Base-by-base conservation (phyloP, 2,888 invertebrate species). In the Lissocephala sabroskyi region DNA sequence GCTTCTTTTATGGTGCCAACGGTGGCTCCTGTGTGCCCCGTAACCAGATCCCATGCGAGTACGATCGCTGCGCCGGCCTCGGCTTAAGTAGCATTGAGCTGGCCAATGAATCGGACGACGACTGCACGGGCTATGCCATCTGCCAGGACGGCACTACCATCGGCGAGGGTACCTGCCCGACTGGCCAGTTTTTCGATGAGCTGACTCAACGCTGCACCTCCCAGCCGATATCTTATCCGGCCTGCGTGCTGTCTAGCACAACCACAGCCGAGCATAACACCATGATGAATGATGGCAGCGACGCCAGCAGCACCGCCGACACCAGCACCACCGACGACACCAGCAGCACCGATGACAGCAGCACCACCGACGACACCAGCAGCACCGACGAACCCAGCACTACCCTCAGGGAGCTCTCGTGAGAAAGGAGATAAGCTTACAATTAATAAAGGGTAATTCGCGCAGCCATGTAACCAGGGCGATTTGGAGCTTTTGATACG, bases 21-120 rank as follows among this genome's bases (percentile, higher is more conserved):
- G 77, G 70, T 1, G 83, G 83, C 0, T 58, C 65, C 17, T 81
- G 81, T 56, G 70, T 71, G 13, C 53, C 64, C 1, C 82, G 81
- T 1, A 52, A 62, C 0, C 52, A 66, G 3, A 48, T 79, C 11
- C 40, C 17, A 1, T 81, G 81, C 35, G 33, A 43, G 0, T 76
- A 62, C 41, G 56, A 80, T 56, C 80, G 82, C 0, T 81, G 81
- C 23, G 79, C 60, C 3, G 65, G 66, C 6, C 41, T 81, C 43
- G 82, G 81, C 26, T 39, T 43, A 3, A 23, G 45, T 0, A 49
- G 26, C 26, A 82, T 82, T 13, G 65, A 81, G 37, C 44, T 82
- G 56, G 79, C 74, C 10, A 83, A 81, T 49, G 55, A 70, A 6
- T 56, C 68, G 13, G 54, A 63, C 19, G 83, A 82, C 39, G 73